Base-by-base conservation (phyloP, 2,888 invertebrate species). In the Seira ritae region DNA sequence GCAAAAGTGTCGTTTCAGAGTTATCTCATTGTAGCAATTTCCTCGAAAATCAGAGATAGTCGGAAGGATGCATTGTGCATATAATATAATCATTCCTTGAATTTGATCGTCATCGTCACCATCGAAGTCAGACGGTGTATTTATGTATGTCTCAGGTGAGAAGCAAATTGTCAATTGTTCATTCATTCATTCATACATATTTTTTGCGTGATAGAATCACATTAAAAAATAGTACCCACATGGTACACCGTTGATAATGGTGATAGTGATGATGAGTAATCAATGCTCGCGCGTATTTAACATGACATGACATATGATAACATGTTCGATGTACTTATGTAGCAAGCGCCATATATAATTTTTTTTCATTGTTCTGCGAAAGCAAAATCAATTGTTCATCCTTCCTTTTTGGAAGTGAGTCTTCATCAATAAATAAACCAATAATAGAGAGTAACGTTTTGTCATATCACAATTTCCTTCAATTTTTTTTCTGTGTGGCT, bases 381-480 rank as follows among this genome's bases (percentile, higher is more conserved):
- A 60, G 42, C 65, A 31, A n/a, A 73, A 79, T 73, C 79, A 79
- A 79, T 79, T 66, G 72, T 79, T 67, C 46, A 72, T 72, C 67
- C 67, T 68, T 75, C 75, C 50, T 67, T 75, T 60, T n/a, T 60
- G 17, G 55, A 73, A 68, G 17, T 20, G 22, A 65, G 71, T 71
- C 37, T 60, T 72, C 72, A 72, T 19, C 42, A 37, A 17, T 31
- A n/a, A n/a, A n/a, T n/a, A n/a, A n/a, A n/a, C 8, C 31, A 31
- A 31, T 8, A 31, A 4, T 4, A 50, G 12, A 50, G 15, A 50
- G 50, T 50, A 8, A 15, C 6, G 12, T n/a, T 50, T 50, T 50
- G 12, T 50, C 3, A n/a, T 50, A 50, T 15, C 50, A 8, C 31
- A 2, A 50, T 50, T 50, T 50, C 50, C 50, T 50, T 50, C 50